Conservation (phyloP, 2,888 invertebrate genomes). For the Micoletzkya japonica region DNA sequence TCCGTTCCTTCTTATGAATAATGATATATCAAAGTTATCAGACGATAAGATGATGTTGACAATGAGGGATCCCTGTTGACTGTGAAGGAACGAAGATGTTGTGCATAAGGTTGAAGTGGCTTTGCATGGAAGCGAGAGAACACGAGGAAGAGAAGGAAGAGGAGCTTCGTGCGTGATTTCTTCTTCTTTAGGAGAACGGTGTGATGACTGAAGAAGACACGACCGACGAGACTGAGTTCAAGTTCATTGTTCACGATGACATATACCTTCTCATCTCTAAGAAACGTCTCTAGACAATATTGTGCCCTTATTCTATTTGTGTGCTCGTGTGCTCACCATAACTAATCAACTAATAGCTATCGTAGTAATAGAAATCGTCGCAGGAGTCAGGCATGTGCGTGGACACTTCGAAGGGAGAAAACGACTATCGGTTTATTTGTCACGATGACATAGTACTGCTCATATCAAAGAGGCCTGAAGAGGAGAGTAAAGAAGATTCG, state of each 20-base stretch:
- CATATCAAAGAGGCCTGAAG: conserved; percentile 50
- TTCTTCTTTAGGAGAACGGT: conserved; percentile 46
- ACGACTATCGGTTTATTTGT: conserved; percentile 37
- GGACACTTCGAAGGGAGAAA: conserved; percentile 23
- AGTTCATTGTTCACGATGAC: conserved; percentile 57
- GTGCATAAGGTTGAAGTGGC: no score
- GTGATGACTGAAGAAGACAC: conserved; percentile 47
- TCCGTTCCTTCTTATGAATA: no score
- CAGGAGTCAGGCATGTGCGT: conserved; percentile 43
- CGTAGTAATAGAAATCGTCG: no score
- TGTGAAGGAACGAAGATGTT: no score
- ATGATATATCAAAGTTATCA: no score
- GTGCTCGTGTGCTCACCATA: neutral
- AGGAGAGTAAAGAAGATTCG: no score
- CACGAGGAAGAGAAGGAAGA: no score
- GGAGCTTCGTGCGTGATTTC: no score
- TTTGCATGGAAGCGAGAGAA: no score
- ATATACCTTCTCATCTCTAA: conserved; percentile 59
- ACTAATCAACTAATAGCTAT: neutral
- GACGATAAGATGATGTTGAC: no score
- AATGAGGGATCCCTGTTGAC: no score
- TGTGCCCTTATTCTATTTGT: conserved; percentile 1
- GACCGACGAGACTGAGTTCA: conserved; percentile 42
- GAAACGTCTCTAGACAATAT: conserved; percentile 24
- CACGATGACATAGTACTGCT: conserved; percentile 60